phyloP scores from a whole-genome alignment of 2,888 invertebrate genomes.

The Cryptus viduatorius region DNA sequence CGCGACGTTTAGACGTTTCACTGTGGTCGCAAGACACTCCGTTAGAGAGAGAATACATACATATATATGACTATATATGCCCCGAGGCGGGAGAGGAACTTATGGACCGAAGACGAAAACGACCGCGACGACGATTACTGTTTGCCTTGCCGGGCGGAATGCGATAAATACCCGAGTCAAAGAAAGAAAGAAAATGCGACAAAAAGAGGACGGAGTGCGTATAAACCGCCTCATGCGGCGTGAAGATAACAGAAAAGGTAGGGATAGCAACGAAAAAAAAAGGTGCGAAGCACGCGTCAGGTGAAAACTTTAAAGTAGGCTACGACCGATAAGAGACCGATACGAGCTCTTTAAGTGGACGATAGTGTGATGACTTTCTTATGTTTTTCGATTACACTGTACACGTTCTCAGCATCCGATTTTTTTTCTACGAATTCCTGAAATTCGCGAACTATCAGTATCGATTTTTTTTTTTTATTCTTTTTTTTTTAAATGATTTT shows the following conservation, averaged over 20 bases:
- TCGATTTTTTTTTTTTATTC: neutral
- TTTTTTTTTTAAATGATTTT: neutral
- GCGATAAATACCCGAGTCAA: constrained; percentile 12
- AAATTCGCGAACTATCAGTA: neutral
- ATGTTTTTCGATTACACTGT: constrained; percentile 26
- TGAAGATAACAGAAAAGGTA: constrained; percentile 9
- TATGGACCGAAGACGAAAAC: constrained; percentile 61
- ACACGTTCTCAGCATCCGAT: neutral
- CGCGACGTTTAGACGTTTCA: constrained; percentile 11
- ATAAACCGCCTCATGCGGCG: constrained; percentile 13
- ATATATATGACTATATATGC: constrained; percentile 18
- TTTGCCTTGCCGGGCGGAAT: constrained; percentile 42
- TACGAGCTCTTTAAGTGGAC: constrained; percentile 29
- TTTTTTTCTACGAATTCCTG: neutral
- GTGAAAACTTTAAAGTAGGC: constrained; percentile 61
- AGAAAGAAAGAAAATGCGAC: constrained; percentile 26
- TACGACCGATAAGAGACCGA: constrained; percentile 62
- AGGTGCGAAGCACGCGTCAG: constrained; percentile 34
- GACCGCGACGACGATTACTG: constrained; percentile 42
- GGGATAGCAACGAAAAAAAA: neutral
- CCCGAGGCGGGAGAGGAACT: neutral
- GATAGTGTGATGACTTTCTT: neutral
- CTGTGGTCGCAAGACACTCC: constrained; percentile 1
- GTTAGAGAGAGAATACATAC: constrained; percentile 19
- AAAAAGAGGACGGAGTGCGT: constrained; percentile 13